A percentile compares a stretch with the other conserved stretches of the same genome.
phyloP scores from a whole-genome alignment of 1,140 invertebrate species.

The Thalassaphorura encarpata region DNA sequence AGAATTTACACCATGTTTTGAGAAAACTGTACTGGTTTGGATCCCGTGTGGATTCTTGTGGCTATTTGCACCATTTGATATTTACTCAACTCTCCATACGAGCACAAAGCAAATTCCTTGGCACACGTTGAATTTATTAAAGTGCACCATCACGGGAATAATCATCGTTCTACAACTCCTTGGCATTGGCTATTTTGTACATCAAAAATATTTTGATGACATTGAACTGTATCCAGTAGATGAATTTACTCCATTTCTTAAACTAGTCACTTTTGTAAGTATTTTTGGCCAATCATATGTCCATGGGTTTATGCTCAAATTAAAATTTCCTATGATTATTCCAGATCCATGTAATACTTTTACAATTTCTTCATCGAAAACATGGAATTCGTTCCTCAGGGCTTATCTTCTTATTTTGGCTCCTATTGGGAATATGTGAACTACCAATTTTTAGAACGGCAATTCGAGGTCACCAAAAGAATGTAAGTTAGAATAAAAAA shows the following conservation, averaged over 20 bases:
- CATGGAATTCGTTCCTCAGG: not conserved
- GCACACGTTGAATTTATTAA: too few relatives aligned
- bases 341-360: not conserved
- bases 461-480: too few relatives aligned
- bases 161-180: not conserved
- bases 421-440: not conserved
- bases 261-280: not conserved
- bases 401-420: not conserved
- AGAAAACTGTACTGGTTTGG: conserved; percentile 67
- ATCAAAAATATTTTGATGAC: not conserved
- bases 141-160: conserved; percentile 46
- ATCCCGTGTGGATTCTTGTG: conserved; percentile 71
- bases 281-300: not conserved
- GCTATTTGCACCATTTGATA: conserved; percentile 20
- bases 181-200: not conserved
- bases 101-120: too few relatives aligned
- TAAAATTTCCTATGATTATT: not conserved
- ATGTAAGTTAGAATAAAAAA: too few relatives aligned
- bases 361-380: not conserved
- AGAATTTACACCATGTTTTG: conserved; percentile 22
- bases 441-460: not conserved
- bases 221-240: not conserved
- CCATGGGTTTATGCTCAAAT: not conserved
- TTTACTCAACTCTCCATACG: too few relatives aligned
- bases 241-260: not conserved